Percentiles rank a stretch among this genome's conserved stretches.
Conservation (phyloP, 1,140 invertebrate genomes). For the Sycophila sp. region DNA sequence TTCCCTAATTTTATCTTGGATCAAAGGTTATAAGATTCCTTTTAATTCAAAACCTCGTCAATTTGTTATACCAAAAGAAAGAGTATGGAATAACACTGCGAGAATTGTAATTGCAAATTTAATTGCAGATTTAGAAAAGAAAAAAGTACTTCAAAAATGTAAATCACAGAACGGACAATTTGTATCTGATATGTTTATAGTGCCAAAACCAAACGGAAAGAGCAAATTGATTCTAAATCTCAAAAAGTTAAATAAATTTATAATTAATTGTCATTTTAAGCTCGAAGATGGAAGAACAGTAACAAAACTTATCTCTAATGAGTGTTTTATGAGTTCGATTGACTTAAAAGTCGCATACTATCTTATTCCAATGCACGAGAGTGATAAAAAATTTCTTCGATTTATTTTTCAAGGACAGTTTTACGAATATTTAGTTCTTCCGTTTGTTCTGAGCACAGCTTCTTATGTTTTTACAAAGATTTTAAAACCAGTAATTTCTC, state of each 20-base stretch:
- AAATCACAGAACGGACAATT: conserved; percentile 9
- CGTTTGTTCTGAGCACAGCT: conserved; percentile 37
- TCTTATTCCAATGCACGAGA: conserved; percentile 15
- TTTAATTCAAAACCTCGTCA: neutral
- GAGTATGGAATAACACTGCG: neutral
- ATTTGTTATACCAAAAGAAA: neutral
- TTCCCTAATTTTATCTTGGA: neutral
- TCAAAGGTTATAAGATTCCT: neutral
- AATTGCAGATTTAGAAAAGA: neutral
- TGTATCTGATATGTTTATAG: conserved; percentile 38
- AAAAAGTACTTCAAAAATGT: neutral
- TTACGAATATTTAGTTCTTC: conserved; percentile 8
- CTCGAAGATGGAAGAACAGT: conserved; percentile 40
- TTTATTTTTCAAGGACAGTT: conserved; percentile 16
- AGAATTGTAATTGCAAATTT: neutral
- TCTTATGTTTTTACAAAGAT: conserved; percentile 47
- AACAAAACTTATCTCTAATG: neutral
- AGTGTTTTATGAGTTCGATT: conserved; percentile 10
- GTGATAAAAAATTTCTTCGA: conserved; percentile 1
- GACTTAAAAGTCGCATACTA: conserved; percentile 29
- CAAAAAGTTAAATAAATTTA: conserved; percentile 46
- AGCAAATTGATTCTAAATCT: conserved; percentile 46
- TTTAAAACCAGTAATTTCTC: conserved; percentile 40
- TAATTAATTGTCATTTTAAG: conserved; percentile 46
- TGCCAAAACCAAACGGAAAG: conserved; percentile 24